phyloP scores from a whole-genome alignment of 2,797 vertebrate species.

The Toxotes lorentzi region DNA sequence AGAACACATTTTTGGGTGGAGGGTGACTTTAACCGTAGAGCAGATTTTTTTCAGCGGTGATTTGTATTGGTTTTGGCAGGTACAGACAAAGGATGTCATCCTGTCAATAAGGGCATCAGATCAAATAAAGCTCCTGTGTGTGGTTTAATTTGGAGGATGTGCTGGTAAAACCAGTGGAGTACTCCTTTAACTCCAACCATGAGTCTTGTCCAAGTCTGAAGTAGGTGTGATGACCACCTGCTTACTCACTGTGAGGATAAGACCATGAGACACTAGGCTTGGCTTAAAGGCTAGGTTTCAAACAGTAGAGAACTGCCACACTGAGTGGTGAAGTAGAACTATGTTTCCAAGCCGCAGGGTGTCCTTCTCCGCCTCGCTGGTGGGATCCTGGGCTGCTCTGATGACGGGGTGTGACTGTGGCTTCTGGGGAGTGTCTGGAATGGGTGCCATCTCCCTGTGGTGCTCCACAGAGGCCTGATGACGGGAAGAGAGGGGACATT shows the following conservation, averaged over 20 bases:
- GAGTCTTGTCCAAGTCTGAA: neutral
- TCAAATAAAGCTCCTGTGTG: neutral
- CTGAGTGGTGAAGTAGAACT: conserved; percentile 41
- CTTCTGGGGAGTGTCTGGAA: conserved; percentile 78
- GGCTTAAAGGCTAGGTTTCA: conserved; percentile 21
- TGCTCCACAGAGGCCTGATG: conserved; percentile 66
- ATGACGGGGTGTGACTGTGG: conserved; percentile 79
- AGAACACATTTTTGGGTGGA: neutral
- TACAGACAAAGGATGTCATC: neutral
- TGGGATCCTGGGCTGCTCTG: conserved; percentile 60
- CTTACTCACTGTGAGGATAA: neutral
- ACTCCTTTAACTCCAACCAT: neutral
- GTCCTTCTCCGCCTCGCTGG: conserved; percentile 51
- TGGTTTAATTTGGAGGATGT: neutral
- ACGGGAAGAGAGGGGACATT: conserved; percentile 69
- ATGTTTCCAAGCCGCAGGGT: conserved; percentile 52
- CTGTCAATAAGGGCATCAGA: neutral
- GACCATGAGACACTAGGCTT: neutral
- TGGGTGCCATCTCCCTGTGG: conserved; percentile 73
- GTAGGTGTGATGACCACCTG: neutral
- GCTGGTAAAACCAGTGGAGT: neutral
- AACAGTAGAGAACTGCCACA: conserved; percentile 35
- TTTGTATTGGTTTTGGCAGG: too few species aligned
- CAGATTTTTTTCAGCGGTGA: too few species aligned
- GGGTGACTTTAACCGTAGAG: too few species aligned